These are phyloP conservation scores for Nesoenas mayeri DNA, from an alignment of 2,113 vertebrate species.

Conservation along the genomic window DNA sequence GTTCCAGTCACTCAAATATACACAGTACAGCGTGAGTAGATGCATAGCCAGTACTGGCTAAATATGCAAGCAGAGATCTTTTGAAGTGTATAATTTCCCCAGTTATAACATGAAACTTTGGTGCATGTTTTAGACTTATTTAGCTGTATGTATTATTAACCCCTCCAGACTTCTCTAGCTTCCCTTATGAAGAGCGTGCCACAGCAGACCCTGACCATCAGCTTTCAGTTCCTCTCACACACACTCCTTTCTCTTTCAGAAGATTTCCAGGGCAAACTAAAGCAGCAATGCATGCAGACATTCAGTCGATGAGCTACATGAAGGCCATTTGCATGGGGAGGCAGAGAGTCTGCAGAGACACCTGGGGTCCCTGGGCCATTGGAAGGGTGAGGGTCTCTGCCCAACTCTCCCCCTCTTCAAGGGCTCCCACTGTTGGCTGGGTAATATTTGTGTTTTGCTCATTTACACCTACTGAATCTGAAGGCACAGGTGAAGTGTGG, in stretches of 20 bases:
- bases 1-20: conserved; percentile 35
- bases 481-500: not conserved
- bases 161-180: not conserved
- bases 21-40: not conserved
- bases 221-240: not conserved
- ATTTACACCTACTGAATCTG: not conserved
- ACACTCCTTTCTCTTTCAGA: not conserved
- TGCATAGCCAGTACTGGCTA: not conserved
- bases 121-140: not conserved
- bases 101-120: conserved; percentile 5
- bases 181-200: not conserved
- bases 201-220: not conserved
- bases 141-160: conserved; percentile 20
- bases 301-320: not conserved
- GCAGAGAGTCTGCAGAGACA: not conserved
- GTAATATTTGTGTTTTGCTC: not conserved
- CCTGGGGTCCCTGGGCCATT: fast-evolving
- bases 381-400: not conserved
- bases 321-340: not conserved
- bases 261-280: not conserved
- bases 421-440: not conserved
- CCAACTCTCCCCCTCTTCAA: not conserved
- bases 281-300: not conserved
- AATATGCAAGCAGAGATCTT: conserved; percentile 16
- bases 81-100: conserved; percentile 45